phyloP scores from a whole-genome alignment of 2,888 invertebrate species.

The Operophtera brumata region DNA sequence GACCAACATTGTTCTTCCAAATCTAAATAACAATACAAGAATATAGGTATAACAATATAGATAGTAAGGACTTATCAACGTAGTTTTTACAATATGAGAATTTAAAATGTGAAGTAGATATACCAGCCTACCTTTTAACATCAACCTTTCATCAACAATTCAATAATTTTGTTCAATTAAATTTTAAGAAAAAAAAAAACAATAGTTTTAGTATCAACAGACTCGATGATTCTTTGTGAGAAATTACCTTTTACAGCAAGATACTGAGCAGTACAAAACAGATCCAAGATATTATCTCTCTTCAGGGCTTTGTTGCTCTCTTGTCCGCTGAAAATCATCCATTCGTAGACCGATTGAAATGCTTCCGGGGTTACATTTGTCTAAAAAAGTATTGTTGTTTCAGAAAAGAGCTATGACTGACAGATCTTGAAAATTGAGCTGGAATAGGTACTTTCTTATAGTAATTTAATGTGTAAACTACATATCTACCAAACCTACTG shows the following conservation, averaged over 20 bases:
- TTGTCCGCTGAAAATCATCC: constrained; percentile 86
- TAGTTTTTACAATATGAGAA: no score
- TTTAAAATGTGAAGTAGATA: no score
- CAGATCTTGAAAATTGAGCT: no score
- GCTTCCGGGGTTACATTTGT: constrained; percentile 77
- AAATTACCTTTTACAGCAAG: constrained; percentile 85
- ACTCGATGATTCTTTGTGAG: no score
- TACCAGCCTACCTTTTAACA: no score
- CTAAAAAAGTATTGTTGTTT: constrained; percentile 35
- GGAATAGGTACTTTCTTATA: no score
- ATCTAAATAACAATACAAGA: constrained; percentile 62
- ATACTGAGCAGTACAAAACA: constrained; percentile 86
- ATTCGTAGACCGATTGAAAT: constrained; percentile 88
- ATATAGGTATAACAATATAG: background rate
- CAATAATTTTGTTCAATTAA: no score
- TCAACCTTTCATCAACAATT: no score
- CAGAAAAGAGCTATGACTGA: background rate
- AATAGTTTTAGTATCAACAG: no score
- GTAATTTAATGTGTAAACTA: no score
- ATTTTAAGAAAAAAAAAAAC: background rate
- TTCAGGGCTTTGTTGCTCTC: constrained; percentile 84
- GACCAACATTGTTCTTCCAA: constrained; percentile 89
- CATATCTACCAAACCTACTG: background rate
- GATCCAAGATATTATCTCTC: constrained; percentile 85
- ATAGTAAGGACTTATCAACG: no score